Conservation (phyloP, 2,888 invertebrate genomes). For the Cepaea hortensis region DNA sequence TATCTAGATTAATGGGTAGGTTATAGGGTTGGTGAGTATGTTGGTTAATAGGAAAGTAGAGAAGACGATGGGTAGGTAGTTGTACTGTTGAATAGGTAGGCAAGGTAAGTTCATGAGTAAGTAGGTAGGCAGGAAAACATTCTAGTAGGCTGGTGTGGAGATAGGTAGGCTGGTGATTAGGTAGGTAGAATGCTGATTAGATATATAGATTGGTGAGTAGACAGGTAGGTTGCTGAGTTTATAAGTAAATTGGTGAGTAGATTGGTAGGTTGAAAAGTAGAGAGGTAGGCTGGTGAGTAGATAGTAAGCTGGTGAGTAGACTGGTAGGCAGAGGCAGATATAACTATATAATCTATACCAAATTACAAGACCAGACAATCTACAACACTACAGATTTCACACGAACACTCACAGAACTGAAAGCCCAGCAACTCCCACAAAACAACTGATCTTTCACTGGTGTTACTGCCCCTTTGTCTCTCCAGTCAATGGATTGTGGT, state of each 20-base stretch:
- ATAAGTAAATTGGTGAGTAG: background rate
- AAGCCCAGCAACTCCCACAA: slow-evolving; percentile 94
- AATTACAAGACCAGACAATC: too few relatives aligned
- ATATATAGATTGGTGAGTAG: background rate
- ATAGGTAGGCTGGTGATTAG: background rate
- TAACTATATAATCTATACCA: background rate
- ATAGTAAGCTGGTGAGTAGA: background rate
- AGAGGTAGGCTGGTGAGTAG: background rate
- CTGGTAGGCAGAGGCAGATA: background rate
- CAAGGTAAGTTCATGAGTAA: too few relatives aligned
- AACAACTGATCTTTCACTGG: slow-evolving; percentile 69
- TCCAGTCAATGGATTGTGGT: slow-evolving; percentile 34
- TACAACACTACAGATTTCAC: too few relatives aligned
- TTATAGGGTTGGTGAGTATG: background rate
- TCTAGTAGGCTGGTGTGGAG: background rate
- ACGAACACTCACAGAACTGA: slow-evolving; percentile 83
- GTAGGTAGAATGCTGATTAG: background rate
- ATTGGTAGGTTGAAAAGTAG: background rate
- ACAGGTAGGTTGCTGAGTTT: background rate
- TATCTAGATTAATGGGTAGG: background rate
- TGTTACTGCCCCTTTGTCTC: background rate
- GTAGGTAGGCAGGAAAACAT: background rate
- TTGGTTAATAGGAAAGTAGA: background rate
- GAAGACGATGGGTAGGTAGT: background rate
- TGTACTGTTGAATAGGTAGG: background rate